phyloP scores from a whole-genome alignment of 2,888 invertebrate genomes.

The Cacoxenus indagator region DNA sequence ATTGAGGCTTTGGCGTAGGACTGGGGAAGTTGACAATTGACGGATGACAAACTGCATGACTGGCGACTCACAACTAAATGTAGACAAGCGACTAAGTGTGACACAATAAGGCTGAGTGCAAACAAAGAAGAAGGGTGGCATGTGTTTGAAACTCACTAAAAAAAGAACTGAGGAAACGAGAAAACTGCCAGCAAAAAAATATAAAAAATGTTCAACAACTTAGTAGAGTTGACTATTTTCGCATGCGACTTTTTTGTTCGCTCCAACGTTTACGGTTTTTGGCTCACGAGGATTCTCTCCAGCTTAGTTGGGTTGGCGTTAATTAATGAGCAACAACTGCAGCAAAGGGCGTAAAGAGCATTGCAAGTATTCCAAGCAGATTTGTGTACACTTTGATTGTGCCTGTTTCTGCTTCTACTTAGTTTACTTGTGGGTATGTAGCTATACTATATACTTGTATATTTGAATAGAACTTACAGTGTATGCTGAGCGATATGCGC shows the following conservation, averaged over 20 bases:
- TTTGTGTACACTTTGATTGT: no score
- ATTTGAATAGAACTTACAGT: slow-evolving; percentile 79
- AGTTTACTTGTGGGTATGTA: neutral
- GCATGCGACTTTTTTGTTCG: neutral
- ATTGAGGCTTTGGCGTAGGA: no score
- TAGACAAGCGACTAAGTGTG: neutral
- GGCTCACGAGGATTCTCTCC: neutral
- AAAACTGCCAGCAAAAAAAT: no score
- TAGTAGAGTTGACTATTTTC: neutral
- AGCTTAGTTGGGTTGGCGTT: slow-evolving; percentile 22
- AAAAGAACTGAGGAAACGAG: no score
- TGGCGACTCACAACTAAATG: slow-evolving; percentile 1
- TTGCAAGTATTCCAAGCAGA: no score
- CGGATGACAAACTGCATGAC: slow-evolving; percentile 15
- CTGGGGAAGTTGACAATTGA: slow-evolving; percentile 7
- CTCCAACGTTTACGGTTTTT: neutral
- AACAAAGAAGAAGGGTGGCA: neutral
- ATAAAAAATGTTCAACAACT: no score
- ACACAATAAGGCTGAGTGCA: neutral
- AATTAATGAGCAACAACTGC: slow-evolving; percentile 49
- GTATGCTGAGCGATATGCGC: slow-evolving; percentile 88
- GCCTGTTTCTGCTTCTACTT: neutral
- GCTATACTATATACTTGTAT: neutral
- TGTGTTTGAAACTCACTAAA: neutral
- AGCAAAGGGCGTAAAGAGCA: neutral